Evolutionary conservation across 2,888 invertebrate genomes (phyloP).

Genomic region (Beris morrisii): DNA sequence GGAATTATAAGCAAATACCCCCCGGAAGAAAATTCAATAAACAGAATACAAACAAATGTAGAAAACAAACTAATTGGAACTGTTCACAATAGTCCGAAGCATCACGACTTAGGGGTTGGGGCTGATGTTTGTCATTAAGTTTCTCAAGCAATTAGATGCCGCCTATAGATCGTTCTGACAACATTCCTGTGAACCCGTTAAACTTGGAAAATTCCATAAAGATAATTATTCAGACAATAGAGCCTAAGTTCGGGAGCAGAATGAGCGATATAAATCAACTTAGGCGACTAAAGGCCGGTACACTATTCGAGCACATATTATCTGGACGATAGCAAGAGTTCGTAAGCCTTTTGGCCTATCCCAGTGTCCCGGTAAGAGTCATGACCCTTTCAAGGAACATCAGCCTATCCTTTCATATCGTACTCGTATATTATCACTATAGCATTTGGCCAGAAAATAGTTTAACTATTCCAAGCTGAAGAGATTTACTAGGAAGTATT

Average conservation of each 20-base stretch:
- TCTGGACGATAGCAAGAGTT: constrained; percentile 26
- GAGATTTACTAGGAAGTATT: no score
- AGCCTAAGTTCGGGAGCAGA: constrained; percentile 27
- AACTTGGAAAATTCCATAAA: constrained; percentile 29
- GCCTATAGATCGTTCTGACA: neutral
- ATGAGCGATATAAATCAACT: constrained; percentile 37
- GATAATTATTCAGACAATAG: constrained; percentile 33
- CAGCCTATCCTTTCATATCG: constrained; percentile 27
- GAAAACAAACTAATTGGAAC: no score
- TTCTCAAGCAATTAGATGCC: no score
- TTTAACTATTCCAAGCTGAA: constrained; percentile 9
- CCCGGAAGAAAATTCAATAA: no score
- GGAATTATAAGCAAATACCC: no score
- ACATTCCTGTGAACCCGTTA: neutral
- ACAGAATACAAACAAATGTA: no score
- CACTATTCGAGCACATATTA: constrained; percentile 28
- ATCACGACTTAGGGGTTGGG: no score
- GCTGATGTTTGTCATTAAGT: no score
- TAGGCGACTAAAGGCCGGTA: constrained; percentile 21
- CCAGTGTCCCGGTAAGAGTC: neutral
- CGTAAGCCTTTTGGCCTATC: constrained; percentile 27
- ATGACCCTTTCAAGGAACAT: constrained; percentile 22
- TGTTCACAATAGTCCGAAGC: no score
- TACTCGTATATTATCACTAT: constrained; percentile 23
- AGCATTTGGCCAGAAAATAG: constrained; percentile 21